phyloP scores from a whole-genome alignment of 2,113 vertebrate species.

The Sminthopsis crassicaudata region DNA sequence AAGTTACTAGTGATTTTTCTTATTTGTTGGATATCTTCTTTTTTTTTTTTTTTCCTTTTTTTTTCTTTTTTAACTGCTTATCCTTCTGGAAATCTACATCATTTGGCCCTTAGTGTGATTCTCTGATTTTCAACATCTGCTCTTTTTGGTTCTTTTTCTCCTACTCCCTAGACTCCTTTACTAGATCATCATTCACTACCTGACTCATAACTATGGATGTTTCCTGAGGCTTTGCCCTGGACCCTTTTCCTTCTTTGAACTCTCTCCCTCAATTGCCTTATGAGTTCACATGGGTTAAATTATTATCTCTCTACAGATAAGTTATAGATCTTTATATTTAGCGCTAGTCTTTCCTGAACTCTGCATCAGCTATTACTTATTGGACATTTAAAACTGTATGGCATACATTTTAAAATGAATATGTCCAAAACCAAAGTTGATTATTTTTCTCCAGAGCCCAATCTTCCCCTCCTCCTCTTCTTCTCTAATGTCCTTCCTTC shows the following conservation, averaged over 20 bases:
- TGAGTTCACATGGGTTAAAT: not conserved
- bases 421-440: not conserved
- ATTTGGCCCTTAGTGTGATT: not conserved
- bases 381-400: not conserved
- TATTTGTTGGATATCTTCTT: too few relatives aligned
- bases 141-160: too few relatives aligned
- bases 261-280: not conserved
- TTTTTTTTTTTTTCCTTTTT: too few relatives aligned
- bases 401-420: not conserved
- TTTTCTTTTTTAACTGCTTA: not conserved
- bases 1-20: not conserved
- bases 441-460: not conserved
- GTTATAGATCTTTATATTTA: not conserved
- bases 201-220: too few relatives aligned
- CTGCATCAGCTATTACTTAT: not conserved
- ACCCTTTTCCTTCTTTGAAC: not conserved
- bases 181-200: too few relatives aligned
- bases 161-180: too few relatives aligned
- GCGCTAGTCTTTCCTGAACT: not conserved
- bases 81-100: not conserved
- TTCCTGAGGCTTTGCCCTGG: not conserved
- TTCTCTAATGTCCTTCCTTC: not conserved
- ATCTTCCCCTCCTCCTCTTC: too few relatives aligned
- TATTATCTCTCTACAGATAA: not conserved
- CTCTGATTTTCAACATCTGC: too few relatives aligned